These are phyloP conservation scores for Marasmarcha lunaedactyla DNA, from an alignment of 2,888 invertebrate species.

Conservation along the genomic window DNA sequence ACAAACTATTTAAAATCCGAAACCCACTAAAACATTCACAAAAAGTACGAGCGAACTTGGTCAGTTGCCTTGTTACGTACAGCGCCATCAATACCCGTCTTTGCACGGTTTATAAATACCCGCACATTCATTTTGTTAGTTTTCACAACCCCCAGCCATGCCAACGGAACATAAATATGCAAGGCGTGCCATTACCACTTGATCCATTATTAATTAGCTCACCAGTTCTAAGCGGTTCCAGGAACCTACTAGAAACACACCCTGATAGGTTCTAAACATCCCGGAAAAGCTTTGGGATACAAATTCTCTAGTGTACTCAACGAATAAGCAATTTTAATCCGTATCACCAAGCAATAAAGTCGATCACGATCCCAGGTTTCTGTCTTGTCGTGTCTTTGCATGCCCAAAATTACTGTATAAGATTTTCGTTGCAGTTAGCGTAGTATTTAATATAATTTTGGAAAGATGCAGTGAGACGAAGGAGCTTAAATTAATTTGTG, in stretches of 20 bases:
- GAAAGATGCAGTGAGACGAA: no score
- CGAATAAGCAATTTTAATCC: not conserved
- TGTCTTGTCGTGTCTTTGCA: no score
- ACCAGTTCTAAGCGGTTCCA: not conserved
- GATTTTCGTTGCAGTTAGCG: no score
- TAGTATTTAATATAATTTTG: no score
- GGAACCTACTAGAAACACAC: not conserved
- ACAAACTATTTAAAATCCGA: no score
- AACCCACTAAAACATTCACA: no score
- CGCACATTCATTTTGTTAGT: not conserved
- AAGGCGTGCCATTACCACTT: not conserved
- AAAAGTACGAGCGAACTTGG: no score
- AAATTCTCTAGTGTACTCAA: not conserved
- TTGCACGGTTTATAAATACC: not conserved
- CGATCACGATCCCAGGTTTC: no score
- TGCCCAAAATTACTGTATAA: no score
- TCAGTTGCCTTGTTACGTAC: no score
- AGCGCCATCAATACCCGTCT: no score
- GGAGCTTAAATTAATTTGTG: no score
- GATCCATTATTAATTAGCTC: conserved; percentile 1
- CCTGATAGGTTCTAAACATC: not conserved
- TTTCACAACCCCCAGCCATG: not conserved
- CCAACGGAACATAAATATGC: not conserved
- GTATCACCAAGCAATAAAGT: not conserved
- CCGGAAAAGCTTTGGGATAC: not conserved